phyloP scores from a whole-genome alignment of 2,797 vertebrate species.

The Neosilurus mollespiculum region DNA sequence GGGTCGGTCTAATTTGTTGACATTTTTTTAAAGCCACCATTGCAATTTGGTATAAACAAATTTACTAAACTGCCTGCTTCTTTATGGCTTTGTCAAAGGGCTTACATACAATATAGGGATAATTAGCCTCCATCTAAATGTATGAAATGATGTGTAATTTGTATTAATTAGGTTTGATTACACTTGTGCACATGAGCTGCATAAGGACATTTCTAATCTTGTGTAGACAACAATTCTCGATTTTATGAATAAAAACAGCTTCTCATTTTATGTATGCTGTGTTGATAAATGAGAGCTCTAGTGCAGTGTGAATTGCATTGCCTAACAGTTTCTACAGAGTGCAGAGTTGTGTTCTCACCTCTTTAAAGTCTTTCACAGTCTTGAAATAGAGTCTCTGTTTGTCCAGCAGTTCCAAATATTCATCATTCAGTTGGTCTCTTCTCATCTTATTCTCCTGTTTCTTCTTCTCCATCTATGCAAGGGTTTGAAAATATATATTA shows the following conservation, averaged over 20 bases:
- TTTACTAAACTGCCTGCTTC: background rate
- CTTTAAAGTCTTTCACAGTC: conserved; percentile 98
- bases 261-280: background rate
- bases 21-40: background rate
- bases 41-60: background rate
- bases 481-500: background rate
- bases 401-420: conserved; percentile 93
- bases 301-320: background rate
- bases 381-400: conserved; percentile 97
- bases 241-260: background rate
- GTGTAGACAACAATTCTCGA: background rate
- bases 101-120: background rate
- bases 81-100: background rate
- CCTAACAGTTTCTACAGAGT: background rate
- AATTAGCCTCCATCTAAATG: background rate
- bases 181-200: background rate
- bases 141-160: background rate
- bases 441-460: conserved; percentile 99
- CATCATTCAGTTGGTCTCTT: conserved; percentile 93
- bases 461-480: conserved; percentile 92
- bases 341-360: conserved; percentile 73
- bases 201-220: background rate
- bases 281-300: background rate
- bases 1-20: background rate
- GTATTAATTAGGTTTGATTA: background rate